Evolutionary conservation across 1,140 invertebrate species (phyloP).

Genomic region (Galleria mellonella): DNA sequence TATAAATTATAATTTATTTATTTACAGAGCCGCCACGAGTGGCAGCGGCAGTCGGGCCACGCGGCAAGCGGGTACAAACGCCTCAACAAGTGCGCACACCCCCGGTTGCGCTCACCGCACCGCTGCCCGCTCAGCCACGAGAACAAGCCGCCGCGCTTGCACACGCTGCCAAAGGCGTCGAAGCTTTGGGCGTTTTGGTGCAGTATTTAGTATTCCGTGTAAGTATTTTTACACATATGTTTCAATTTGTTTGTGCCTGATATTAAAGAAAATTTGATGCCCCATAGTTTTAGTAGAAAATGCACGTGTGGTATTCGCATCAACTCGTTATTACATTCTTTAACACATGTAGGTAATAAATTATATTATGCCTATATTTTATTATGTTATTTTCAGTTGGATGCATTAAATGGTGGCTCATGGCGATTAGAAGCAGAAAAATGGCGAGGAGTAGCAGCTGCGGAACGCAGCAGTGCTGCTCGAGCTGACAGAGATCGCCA

Average conservation of each 20-base stretch:
- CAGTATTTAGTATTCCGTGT: conserved; percentile 83
- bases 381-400: conserved; percentile 34
- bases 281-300: too few species aligned
- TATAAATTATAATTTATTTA: background rate
- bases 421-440: conserved; percentile 63
- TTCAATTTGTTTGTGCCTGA: too few species aligned
- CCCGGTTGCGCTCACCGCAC: conserved; percentile 23
- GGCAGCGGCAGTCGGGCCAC: conserved; percentile 47
- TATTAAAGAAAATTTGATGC: too few species aligned
- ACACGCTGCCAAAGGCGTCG: conserved; percentile 72
- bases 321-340: too few species aligned
- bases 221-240: conserved; percentile 35
- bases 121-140: conserved; percentile 23
- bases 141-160: conserved; percentile 45
- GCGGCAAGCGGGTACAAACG: conserved; percentile 57
- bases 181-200: conserved; percentile 81
- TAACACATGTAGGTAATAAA: too few species aligned
- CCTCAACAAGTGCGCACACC: conserved; percentile 37
- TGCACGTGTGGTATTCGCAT: too few species aligned
- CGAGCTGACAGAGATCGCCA: conserved; percentile 59
- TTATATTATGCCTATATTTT: too few species aligned
- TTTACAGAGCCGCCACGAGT: conserved; percentile 55
- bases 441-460: conserved; percentile 60
- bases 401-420: conserved; percentile 60
- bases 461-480: conserved; percentile 55